Evolutionary conservation across 2,113 vertebrate species (phyloP), one percentile per base, ranked within the genome.

Genomic region (Smithornis capensis): DNA sequence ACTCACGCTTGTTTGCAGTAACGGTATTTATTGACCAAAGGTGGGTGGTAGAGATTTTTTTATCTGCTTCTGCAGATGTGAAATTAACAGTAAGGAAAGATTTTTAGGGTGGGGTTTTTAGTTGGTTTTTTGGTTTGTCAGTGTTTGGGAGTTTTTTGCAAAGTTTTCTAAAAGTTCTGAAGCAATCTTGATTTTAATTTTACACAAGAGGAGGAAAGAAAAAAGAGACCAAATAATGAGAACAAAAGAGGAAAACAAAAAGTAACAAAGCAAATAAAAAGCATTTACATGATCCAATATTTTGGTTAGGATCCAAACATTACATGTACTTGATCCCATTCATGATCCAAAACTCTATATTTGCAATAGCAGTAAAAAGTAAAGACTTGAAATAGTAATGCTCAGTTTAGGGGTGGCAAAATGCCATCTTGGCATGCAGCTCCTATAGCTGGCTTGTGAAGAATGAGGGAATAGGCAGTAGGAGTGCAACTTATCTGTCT

Each of bases 1-100:
- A 90, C 91, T 97, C 81, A 87, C 68, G 81, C 91, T 96, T 97
- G 95, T 97, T 97, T 97, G 79, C 95, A 91, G 92, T 94, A 96
- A 94, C 6, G 78, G 73, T 96, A 97, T 95, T 95, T 97, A 95
- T 94, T 97, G 97, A 93, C 94, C 93, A 92, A 90, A 91, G 68
- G 95, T 97, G 65, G 93, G 96, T 96, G 95, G 90, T 92, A 84
- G 90, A 81, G 16, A 1, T 37, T 95, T 88, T 95, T 95, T 28
- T 84, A 70, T 81, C 35, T 92, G 57, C 42, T 80, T 96, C 89
- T 90, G 86, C 91, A 96, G 94, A 95, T 95, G 94, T 93, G 88
- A 93, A 94, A 80, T 84, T 89, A 88, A 64, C 64, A 87, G 60
- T 44, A 63, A 31, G 52, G 50, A 64, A 88, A 14, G 52, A 45